Evolutionary conservation across 1,140 invertebrate genomes (phyloP).

Genomic region (Chironomus tepperi): DNA sequence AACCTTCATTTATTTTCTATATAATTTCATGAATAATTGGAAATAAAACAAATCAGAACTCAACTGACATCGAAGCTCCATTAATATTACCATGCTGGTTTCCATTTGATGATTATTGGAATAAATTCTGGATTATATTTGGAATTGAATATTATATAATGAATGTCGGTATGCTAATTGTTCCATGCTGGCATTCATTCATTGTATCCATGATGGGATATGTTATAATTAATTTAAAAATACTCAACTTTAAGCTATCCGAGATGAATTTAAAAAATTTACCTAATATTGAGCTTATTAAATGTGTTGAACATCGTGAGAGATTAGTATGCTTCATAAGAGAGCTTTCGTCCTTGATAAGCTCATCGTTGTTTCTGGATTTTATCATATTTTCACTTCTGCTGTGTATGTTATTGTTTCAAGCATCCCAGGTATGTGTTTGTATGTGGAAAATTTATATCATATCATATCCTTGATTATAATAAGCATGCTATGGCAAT

Average conservation of each 20-base stretch:
- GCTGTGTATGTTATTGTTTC: not conserved
- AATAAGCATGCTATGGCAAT: too few relatives aligned
- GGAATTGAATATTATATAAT: conserved; percentile 10
- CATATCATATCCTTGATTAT: too few relatives aligned
- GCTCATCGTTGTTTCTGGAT: not conserved
- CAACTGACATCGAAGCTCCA: not conserved
- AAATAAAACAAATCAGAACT: not conserved
- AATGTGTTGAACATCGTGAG: not conserved
- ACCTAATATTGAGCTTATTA: not conserved
- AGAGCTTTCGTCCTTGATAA: not conserved
- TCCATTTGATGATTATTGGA: conserved; percentile 11
- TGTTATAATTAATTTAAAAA: not conserved
- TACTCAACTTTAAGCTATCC: not conserved
- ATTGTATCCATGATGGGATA: not conserved
- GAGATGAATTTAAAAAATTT: not conserved
- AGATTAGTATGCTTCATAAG: not conserved
- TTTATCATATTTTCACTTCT: conserved; percentile 9
- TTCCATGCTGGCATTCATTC: conserved; percentile 18
- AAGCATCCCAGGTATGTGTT: not conserved
- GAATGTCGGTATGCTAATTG: conserved; percentile 10
- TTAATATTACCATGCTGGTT: not conserved
- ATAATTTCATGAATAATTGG: too few relatives aligned
- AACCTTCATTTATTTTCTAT: too few relatives aligned
- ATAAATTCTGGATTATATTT: not conserved
- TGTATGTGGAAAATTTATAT: too few relatives aligned